phyloP scores from a whole-genome alignment of 1,140 invertebrate species.

The Drosophila repleta region DNA sequence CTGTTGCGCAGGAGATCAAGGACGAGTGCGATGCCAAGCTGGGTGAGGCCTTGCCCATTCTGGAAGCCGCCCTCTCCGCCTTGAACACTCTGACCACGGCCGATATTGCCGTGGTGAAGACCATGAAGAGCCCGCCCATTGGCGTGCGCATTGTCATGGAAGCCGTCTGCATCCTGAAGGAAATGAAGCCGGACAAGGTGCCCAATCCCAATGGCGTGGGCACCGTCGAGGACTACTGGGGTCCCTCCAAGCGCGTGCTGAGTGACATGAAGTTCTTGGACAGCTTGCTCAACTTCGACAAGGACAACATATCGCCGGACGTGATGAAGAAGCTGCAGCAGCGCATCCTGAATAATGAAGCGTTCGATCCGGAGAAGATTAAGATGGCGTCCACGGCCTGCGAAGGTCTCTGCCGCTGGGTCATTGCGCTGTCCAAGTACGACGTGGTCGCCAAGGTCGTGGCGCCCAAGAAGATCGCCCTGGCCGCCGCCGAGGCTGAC shows the following conservation, averaged over 20 bases:
- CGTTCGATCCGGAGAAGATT: slow-evolving; percentile 96
- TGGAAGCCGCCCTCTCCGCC: slow-evolving; percentile 94
- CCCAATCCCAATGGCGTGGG: slow-evolving; percentile 90
- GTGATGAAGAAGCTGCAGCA: slow-evolving; percentile 94
- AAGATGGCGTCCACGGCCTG: slow-evolving; percentile 90
- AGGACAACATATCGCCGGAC: slow-evolving; percentile 93
- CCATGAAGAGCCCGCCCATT: slow-evolving; percentile 98
- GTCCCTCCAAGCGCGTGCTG: slow-evolving; percentile 94
- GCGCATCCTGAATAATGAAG: slow-evolving; percentile 92
- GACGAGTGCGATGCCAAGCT: slow-evolving; percentile 97
- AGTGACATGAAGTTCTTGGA: slow-evolving; percentile 96
- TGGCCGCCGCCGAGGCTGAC: slow-evolving; percentile 90
- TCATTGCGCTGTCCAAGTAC: slow-evolving; percentile 96
- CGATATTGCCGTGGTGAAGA: slow-evolving; percentile 97
- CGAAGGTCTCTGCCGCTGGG: slow-evolving; percentile 95
- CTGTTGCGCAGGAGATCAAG: slow-evolving; percentile 94
- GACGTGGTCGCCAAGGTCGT: slow-evolving; percentile 96
- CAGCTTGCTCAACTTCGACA: slow-evolving; percentile 93
- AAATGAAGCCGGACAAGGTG: slow-evolving; percentile 81
- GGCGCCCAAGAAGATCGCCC: slow-evolving; percentile 91
- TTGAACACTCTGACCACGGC: slow-evolving; percentile 95
- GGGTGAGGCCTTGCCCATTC: slow-evolving; percentile 95
- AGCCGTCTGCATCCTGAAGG: slow-evolving; percentile 96
- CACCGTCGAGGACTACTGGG: slow-evolving; percentile 96
- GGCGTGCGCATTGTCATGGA: slow-evolving; percentile 98